These are phyloP conservation scores for Aspidoscelis tigris DNA, from an alignment of 2,113 vertebrate genomes.

Conservation along the genomic window DNA sequence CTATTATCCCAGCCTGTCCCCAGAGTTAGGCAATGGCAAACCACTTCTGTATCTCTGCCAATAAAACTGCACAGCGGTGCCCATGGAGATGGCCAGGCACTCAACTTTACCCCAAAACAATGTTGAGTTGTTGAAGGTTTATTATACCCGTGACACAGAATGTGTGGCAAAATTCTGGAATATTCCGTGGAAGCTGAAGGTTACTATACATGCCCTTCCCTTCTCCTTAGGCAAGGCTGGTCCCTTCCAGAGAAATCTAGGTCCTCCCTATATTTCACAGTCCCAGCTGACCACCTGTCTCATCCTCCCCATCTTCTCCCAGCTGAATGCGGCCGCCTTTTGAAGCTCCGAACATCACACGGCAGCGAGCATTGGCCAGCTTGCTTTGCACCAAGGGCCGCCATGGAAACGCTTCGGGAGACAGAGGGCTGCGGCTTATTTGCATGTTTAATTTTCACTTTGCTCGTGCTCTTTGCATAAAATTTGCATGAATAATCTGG, in stretches of 20 bases:
- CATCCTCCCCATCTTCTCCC: not conserved
- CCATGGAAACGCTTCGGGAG: constrained; percentile 9
- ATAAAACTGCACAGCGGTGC: too few species aligned
- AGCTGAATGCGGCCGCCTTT: not conserved
- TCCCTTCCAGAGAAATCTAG: not conserved
- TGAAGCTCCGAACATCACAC: not conserved
- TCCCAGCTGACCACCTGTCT: not conserved
- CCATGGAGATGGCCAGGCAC: too few species aligned
- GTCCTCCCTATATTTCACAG: not conserved
- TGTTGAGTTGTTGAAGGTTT: not conserved
- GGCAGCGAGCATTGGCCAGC: not conserved
- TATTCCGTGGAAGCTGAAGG: not conserved
- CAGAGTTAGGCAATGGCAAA: too few species aligned
- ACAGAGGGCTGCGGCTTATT: constrained; percentile 13
- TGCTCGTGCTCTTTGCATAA: constrained; percentile 18
- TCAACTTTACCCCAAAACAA: too few species aligned
- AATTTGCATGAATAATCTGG: constrained; percentile 25
- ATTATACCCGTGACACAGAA: not conserved
- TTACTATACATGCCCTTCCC: not conserved
- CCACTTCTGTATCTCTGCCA: too few species aligned
- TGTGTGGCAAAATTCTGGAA: not conserved
- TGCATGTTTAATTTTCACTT: constrained; percentile 16
- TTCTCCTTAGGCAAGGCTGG: not conserved
- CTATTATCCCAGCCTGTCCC: too few species aligned
- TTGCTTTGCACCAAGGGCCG: not conserved